A percentile compares a stretch with the other conserved stretches of the same genome.
Evolutionary conservation across 2,113 vertebrate genomes (phyloP).

Genomic region (Clarias magur): DNA sequence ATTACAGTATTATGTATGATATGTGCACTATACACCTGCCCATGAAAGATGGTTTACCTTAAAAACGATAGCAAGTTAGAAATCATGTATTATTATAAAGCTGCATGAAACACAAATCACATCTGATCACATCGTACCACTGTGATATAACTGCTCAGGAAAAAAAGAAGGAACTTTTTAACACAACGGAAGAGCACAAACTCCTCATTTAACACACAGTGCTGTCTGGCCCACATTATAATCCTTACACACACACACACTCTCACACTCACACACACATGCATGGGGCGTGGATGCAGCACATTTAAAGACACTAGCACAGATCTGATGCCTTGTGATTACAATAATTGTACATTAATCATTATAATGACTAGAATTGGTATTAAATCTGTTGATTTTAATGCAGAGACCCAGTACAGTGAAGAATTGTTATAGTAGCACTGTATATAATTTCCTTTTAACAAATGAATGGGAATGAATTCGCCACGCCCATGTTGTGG

Average conservation of each 20-base stretch:
- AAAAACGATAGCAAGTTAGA: not conserved
- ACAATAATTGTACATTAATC: not conserved
- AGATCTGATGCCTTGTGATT: not conserved
- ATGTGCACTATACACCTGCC: not conserved
- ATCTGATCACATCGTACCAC: not conserved
- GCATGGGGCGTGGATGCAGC: not conserved
- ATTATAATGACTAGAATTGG: not conserved
- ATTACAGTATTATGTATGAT: not conserved
- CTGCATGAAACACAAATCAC: not conserved
- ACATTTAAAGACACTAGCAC: not conserved
- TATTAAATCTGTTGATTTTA: not conserved
- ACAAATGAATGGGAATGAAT: not conserved
- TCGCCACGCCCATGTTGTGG: constrained; percentile 25
- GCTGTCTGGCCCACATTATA: not conserved
- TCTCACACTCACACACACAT: not conserved
- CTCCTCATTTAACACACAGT: not conserved
- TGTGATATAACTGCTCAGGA: not conserved
- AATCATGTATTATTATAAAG: not conserved
- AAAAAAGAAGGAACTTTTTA: not conserved
- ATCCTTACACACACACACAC: not conserved
- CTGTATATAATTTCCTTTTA: not conserved
- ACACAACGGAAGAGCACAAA: not conserved
- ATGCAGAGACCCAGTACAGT: not conserved
- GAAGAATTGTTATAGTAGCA: not conserved
- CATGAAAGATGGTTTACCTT: not conserved